Evolutionary conservation across 1,140 invertebrate genomes (phyloP).

Genomic region (Brachionus angularis): DNA sequence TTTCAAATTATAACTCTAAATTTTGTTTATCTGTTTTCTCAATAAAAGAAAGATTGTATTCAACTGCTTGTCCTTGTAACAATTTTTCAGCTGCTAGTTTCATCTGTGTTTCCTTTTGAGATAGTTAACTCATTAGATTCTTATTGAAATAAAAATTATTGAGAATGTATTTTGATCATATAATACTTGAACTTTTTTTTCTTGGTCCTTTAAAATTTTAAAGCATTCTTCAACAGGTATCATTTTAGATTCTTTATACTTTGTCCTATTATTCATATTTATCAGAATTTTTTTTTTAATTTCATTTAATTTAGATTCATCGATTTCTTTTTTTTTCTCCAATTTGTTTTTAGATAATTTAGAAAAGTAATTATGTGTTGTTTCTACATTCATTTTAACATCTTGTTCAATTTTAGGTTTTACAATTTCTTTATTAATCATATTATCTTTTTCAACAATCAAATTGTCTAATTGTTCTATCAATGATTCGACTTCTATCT

Average conservation of each 20-base stretch:
- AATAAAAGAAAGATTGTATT: conserved; percentile 26
- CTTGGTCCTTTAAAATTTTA: conserved; percentile 31
- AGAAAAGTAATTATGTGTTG: conserved; percentile 27
- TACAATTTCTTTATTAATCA: conserved; percentile 13
- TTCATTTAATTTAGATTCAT: conserved; percentile 1
- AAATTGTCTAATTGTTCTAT: too few species aligned
- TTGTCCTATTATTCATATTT: neutral
- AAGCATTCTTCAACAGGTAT: conserved; percentile 38
- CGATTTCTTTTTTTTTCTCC: conserved; percentile 11
- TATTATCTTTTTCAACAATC: neutral
- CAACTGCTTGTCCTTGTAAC: conserved; percentile 16
- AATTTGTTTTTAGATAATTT: neutral
- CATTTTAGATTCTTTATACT: conserved; percentile 9
- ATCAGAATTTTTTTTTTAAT: conserved; percentile 1
- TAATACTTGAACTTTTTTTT: conserved; percentile 34
- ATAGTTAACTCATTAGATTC: neutral
- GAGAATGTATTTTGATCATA: neutral
- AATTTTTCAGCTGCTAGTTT: conserved; percentile 37
- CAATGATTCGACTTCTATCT: too few species aligned
- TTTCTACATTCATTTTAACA: neutral
- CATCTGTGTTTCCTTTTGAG: conserved; percentile 37
- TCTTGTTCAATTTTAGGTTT: neutral
- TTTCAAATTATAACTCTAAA: too few species aligned
- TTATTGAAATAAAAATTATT: neutral
- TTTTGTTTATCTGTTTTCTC: conserved; percentile 22